Base-by-base conservation (phyloP, 2,888 invertebrate genomes). In the Hoplodrina ambigua region DNA sequence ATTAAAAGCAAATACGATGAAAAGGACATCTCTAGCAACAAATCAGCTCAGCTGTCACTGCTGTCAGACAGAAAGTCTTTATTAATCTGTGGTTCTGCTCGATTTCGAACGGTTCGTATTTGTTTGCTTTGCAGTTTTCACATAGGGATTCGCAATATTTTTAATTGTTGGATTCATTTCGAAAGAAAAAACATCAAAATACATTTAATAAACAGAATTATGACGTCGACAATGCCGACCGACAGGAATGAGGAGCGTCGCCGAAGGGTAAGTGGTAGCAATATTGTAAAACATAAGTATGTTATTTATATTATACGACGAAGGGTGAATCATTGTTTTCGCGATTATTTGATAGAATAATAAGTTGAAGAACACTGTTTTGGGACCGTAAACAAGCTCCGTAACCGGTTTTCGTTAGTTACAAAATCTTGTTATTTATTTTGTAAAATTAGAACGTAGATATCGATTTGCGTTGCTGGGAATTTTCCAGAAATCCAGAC, bases 171-270 rank as follows among this genome's bases (percentile, higher is more conserved):
- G 46, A 56, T 70, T 68, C 0, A 52, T 58, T 67, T 53, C 20
- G 25, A 5, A 19, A 52, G 17, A 58, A 49, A 59, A 67, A 68
- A 52, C 53, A 68, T 73, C 54, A 73, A 65, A 65, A 72, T 73
- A 65, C 11, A 72, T 73, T 55, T 72, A 44, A 33, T 73, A 54
- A 65, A 72, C 50, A 74, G 55, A 59, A 74, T 72, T 52, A 87
- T 94, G 94, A 91, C 94, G 65, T 93, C 94, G 46, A 91, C 94
- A 20, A 78, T 92, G 80, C 92, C 95, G 46, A 90, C 89, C 53
- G 96, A 94, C 78, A 92, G 91, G 79, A 96, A 93, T 65, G 95
- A 95, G 61, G 96, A 96, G 83, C 93, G 96, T 53, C 94, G 96
- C 66, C 95, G 96, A 66, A 91, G 96, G 90, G 96, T 96, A 86